Percentiles rank a stretch among this genome's conserved stretches.
Evolutionary conservation across 2,113 vertebrate species (phyloP).

Genomic region (Telmatochromis bifrenatus): DNA sequence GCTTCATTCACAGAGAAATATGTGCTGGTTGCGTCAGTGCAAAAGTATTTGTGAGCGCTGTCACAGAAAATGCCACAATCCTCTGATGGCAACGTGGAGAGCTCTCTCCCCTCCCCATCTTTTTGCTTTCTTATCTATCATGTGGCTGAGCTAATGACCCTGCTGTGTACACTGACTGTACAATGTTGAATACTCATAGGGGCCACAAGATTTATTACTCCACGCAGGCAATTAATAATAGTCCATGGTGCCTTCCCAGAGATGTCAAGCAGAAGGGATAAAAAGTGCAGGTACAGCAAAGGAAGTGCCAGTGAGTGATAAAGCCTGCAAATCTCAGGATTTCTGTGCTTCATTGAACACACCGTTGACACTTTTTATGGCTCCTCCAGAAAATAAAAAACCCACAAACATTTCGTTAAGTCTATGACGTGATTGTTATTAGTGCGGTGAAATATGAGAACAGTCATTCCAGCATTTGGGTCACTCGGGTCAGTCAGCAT

Average conservation of each 20-base stretch:
- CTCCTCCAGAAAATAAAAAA: neutral
- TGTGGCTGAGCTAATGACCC: conserved; percentile 51
- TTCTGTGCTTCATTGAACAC: conserved; percentile 8
- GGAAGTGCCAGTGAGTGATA: conserved; percentile 48
- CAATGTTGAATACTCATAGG: conserved; percentile 54
- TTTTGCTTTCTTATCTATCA: conserved; percentile 57
- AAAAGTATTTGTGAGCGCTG: neutral
- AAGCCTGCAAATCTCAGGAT: conserved; percentile 41
- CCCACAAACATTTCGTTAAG: conserved; percentile 6
- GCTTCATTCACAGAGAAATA: neutral
- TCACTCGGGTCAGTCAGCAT: neutral
- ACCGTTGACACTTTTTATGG: conserved; percentile 4
- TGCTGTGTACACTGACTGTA: conserved; percentile 59
- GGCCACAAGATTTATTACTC: conserved; percentile 64
- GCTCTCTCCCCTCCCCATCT: conserved; percentile 3
- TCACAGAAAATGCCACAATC: conserved; percentile 35
- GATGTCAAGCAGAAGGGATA: conserved; percentile 51
- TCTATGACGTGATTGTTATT: neutral
- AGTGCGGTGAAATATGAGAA: conserved; percentile 13
- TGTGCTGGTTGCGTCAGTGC: neutral
- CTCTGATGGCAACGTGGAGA: conserved; percentile 21
- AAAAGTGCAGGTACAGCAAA: conserved; percentile 68
- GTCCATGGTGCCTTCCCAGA: conserved; percentile 37
- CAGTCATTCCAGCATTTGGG: conserved; percentile 2
- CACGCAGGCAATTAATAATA: conserved; percentile 67